Evolutionary conservation across 2,797 vertebrate species (phyloP).

Genomic region (Eulemur albifrons): DNA sequence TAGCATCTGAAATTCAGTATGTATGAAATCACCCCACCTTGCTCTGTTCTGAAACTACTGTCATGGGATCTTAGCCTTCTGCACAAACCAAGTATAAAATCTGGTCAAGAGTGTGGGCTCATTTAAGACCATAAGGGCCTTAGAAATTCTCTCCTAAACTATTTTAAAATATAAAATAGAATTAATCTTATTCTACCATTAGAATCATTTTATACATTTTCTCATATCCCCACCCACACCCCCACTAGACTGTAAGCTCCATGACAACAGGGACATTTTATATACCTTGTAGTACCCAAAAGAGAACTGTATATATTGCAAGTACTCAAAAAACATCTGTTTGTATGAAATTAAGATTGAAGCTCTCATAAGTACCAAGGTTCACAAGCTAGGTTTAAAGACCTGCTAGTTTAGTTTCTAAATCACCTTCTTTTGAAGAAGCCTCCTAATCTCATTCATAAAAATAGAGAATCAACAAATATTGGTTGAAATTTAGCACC

Average conservation of each 20-base stretch:
- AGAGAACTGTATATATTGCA: background rate
- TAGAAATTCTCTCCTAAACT: background rate
- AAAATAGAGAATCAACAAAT: background rate
- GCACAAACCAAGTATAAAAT: background rate
- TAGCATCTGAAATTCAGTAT: background rate
- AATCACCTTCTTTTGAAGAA: background rate
- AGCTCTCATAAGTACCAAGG: background rate
- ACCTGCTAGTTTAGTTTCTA: background rate
- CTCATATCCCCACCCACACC: background rate
- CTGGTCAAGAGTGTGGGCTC: background rate
- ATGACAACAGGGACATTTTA: background rate
- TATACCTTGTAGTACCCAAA: background rate
- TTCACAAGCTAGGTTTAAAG: background rate
- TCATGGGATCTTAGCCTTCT: background rate
- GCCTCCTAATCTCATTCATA: background rate
- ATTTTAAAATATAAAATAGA: slow-evolving; percentile 10
- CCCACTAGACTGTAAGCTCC: background rate
- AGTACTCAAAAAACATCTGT: background rate
- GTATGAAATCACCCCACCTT: background rate
- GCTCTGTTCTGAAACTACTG: background rate
- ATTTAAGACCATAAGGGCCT: background rate
- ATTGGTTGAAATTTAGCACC: background rate
- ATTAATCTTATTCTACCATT: background rate
- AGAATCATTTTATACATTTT: background rate
- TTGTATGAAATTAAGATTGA: background rate